Conservation (phyloP, 1,140 invertebrate genomes). For the Drosophila sulfurigaster region DNA sequence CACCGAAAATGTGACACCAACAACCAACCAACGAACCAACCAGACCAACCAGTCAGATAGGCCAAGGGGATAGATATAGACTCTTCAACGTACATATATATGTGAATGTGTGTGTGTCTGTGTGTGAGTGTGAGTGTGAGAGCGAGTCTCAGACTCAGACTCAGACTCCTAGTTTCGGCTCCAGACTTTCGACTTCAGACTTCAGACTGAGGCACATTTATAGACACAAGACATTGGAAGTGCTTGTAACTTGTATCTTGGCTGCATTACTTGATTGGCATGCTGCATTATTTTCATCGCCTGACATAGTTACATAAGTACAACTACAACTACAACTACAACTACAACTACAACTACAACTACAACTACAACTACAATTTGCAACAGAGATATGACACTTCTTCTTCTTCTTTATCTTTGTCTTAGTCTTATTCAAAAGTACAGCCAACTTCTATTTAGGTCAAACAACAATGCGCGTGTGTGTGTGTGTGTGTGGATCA, state of each 20-base stretch:
- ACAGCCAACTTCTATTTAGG: not conserved
- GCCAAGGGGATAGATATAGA: not conserved
- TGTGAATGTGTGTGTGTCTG: too few relatives aligned
- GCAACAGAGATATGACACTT: constrained; percentile 22
- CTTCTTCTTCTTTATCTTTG: not conserved
- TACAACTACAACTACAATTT: not conserved
- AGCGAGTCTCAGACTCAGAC: not conserved
- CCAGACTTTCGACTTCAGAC: not conserved
- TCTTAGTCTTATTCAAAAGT: constrained; percentile 9
- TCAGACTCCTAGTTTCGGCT: not conserved
- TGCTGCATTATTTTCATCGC: constrained; percentile 63
- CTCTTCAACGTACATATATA: not conserved
- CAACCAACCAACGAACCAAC: constrained; percentile 79
- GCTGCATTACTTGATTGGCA: constrained; percentile 77
- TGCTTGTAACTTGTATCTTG: constrained; percentile 1
- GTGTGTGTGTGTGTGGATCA: not conserved
- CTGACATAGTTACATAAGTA: constrained; percentile 33
- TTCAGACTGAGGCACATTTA: not conserved
- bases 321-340: constrained; percentile 13
- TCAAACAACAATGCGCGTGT: too few relatives aligned
- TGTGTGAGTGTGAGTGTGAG: too few relatives aligned
- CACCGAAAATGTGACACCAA: constrained; percentile 82
- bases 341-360: not conserved
- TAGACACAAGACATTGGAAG: constrained; percentile 4
- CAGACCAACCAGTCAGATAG: constrained; percentile 54